Evolutionary conservation across 2,113 vertebrate genomes (phyloP).

Genomic region (Pelmatolapia mariae): DNA sequence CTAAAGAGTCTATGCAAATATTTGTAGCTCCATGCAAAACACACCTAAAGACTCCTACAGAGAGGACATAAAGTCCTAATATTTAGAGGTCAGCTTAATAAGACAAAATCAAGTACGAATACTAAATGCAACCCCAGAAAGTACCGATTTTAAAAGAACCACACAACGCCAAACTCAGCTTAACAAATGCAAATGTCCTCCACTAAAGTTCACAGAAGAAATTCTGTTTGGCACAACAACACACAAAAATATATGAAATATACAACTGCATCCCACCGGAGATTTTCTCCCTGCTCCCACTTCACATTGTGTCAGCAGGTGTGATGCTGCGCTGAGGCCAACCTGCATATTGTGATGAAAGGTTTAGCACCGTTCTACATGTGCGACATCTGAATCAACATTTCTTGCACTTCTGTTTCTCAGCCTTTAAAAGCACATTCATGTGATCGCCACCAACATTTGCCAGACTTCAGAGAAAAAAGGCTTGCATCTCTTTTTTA

Average conservation of each 20-base stretch:
- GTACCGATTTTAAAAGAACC: background rate
- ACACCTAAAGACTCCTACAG: background rate
- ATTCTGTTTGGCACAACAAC: background rate
- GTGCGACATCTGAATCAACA: background rate
- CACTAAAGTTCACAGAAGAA: background rate
- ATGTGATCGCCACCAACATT: background rate
- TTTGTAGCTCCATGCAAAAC: background rate
- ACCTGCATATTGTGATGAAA: slow-evolving; percentile 4
- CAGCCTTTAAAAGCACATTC: background rate
- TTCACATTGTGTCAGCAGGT: background rate
- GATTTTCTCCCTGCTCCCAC: background rate
- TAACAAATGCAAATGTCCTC: background rate
- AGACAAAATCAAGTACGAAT: background rate
- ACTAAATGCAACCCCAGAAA: background rate
- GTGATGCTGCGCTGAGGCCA: background rate
- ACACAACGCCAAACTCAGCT: background rate
- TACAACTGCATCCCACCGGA: background rate
- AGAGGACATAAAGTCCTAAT: background rate
- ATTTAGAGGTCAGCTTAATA: background rate
- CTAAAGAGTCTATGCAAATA: background rate
- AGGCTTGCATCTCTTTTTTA: slow-evolving; percentile 11
- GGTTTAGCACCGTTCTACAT: background rate
- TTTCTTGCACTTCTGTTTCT: background rate
- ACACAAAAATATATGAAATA: accelerated
- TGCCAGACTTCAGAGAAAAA: background rate